Evolutionary conservation across 2,797 vertebrate species (phyloP).

Genomic region (Vireo griseus): DNA sequence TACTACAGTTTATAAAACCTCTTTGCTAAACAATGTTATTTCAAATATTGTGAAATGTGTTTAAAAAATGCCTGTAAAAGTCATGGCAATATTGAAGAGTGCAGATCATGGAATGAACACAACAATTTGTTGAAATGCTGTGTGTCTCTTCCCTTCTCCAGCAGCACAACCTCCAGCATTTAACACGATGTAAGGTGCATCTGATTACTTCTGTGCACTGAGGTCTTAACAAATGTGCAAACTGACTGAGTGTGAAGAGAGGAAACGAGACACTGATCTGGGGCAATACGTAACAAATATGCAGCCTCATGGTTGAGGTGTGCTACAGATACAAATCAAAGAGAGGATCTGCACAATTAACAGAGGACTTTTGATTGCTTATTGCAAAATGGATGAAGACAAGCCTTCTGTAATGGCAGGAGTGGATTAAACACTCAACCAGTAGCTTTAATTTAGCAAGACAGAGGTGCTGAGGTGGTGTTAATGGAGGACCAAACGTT

Average conservation of each 20-base stretch:
- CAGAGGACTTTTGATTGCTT: background rate
- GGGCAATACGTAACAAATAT: background rate
- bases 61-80: background rate
- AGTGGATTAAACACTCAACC: background rate
- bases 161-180: background rate
- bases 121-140: background rate
- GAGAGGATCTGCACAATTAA: background rate
- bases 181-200: rapidly evolving
- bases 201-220: background rate
- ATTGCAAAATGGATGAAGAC: background rate
- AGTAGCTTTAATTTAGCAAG: background rate
- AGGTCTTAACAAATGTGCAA: background rate
- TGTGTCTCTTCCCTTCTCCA: background rate
- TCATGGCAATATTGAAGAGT: background rate
- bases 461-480: background rate
- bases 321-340: background rate
- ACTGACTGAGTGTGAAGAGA: background rate
- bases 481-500: background rate
- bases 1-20: background rate
- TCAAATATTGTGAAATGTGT: background rate
- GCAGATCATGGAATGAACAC: background rate
- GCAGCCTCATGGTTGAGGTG: background rate
- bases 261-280: rapidly evolving
- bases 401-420: background rate
- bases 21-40: background rate